Conservation (phyloP, 2,113 vertebrate genomes). For the Caretta caretta region DNA sequence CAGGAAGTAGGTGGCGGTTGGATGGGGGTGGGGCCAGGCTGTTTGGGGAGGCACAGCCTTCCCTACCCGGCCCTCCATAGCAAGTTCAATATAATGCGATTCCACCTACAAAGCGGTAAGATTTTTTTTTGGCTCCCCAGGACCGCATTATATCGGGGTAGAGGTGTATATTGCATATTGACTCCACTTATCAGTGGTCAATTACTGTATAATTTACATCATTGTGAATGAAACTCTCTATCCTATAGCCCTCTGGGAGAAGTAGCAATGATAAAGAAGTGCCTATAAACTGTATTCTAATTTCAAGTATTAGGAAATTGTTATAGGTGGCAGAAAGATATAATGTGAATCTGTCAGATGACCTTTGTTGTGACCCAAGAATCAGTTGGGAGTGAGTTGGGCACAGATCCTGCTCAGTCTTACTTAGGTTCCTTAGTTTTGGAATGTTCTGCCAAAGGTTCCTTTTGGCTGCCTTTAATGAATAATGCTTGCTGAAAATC, state of each 20-base stretch:
- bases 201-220: too few relatives aligned
- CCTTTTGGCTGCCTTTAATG: background rate
- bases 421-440: background rate
- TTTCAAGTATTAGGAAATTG: background rate
- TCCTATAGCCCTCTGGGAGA: background rate
- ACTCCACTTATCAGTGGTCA: background rate
- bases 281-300: background rate
- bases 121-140: too few relatives aligned
- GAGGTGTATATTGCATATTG: background rate
- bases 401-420: background rate
- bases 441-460: background rate
- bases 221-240: background rate
- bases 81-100: too few relatives aligned
- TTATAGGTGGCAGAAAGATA: background rate
- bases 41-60: too few relatives aligned
- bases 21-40: too few relatives aligned
- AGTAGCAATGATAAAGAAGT: background rate
- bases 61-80: too few relatives aligned
- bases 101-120: too few relatives aligned
- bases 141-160: too few relatives aligned
- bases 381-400: background rate
- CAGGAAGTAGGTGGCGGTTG: too few relatives aligned
- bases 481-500: background rate
- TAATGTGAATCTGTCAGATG: background rate
- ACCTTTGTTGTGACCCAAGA: background rate